These are phyloP conservation scores for Hirundichthys speculiger DNA, from an alignment of 2,113 vertebrate species.

Conservation along the genomic window DNA sequence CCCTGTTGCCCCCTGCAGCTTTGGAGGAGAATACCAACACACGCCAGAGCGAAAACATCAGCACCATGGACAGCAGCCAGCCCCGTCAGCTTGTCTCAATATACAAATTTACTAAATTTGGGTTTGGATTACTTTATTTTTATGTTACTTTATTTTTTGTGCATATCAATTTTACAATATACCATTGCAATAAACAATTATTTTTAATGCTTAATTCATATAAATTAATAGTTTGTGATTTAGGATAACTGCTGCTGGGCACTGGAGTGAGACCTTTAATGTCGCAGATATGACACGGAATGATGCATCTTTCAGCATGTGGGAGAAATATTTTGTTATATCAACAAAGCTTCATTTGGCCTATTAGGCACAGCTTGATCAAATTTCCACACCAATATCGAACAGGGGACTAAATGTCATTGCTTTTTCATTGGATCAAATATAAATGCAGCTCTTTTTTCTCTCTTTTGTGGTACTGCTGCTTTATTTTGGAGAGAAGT, in stretches of 20 bases:
- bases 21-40: slow-evolving; percentile 32
- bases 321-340: slow-evolving; percentile 67
- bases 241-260: neutral
- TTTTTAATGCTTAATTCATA: too few relatives aligned
- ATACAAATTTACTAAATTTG: too few relatives aligned
- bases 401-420: slow-evolving; percentile 57
- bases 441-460: slow-evolving; percentile 25
- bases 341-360: slow-evolving; percentile 57
- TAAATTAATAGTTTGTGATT: neutral
- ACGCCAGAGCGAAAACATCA: neutral
- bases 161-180: too few relatives aligned
- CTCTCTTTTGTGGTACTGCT: slow-evolving; percentile 17
- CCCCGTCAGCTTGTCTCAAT: too few relatives aligned
- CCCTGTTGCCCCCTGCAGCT: slow-evolving; percentile 45
- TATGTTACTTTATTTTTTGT: too few relatives aligned
- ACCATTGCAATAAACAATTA: too few relatives aligned
- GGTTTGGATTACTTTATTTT: too few relatives aligned
- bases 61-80: slow-evolving; percentile 57
- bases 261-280: slow-evolving; percentile 14
- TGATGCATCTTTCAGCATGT: slow-evolving; percentile 62
- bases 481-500: slow-evolving; percentile 24
- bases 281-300: slow-evolving; percentile 18
- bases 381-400: slow-evolving; percentile 44
- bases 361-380: slow-evolving; percentile 27
- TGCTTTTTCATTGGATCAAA: slow-evolving; percentile 61